Evolutionary conservation across 2,113 vertebrate genomes (phyloP).

Genomic region (Rhagologus leucostigma): DNA sequence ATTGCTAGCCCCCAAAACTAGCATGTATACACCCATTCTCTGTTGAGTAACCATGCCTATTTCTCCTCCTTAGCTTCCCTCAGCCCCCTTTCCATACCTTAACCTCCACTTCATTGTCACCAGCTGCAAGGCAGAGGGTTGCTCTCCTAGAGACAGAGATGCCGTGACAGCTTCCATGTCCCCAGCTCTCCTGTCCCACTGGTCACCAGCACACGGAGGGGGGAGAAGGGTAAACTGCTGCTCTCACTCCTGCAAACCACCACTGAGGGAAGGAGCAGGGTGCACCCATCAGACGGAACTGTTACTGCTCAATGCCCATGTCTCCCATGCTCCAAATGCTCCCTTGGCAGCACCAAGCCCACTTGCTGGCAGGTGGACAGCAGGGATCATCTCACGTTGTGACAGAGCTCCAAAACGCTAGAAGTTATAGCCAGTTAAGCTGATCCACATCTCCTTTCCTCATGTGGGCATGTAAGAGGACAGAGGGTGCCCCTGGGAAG

Average conservation of each 20-base stretch:
- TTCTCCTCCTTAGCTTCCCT: neutral
- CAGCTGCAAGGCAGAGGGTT: neutral
- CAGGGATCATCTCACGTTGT: neutral
- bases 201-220: rapidly evolving
- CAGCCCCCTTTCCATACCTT: neutral
- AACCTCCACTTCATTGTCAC: neutral
- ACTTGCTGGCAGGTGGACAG: neutral
- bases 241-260: neutral
- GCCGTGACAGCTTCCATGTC: neutral
- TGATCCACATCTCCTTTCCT: neutral
- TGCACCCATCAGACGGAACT: neutral
- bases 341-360: neutral
- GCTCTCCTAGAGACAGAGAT: neutral
- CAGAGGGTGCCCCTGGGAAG: neutral
- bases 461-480: neutral
- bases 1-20: neutral
- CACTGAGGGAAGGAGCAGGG: neutral
- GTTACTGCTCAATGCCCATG: neutral
- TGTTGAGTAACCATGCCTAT: neutral
- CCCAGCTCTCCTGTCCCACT: neutral
- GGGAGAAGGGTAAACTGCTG: neutral
- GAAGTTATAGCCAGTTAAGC: neutral
- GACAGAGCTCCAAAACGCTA: neutral
- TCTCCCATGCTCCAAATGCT: neutral
- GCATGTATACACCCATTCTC: neutral